A percentile compares a stretch with the other conserved stretches of the same genome.
Evolutionary conservation across 2,888 invertebrate species (phyloP).

Genomic region (Coenonympha glycerion): DNA sequence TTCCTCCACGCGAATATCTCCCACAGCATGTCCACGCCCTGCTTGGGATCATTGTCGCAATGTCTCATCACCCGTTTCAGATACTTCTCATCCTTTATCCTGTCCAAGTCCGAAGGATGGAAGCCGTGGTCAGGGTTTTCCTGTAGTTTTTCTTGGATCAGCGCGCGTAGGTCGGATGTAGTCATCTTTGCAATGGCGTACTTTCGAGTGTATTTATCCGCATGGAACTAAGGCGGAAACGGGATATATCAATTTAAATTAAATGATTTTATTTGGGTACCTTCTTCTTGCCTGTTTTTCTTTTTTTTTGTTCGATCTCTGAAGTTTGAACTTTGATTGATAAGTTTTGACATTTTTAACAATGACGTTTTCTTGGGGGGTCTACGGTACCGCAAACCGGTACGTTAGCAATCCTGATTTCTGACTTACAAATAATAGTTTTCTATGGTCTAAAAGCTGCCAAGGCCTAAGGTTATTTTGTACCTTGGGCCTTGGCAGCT

Average conservation of each 20-base stretch:
- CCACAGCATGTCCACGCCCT: constrained; percentile 82
- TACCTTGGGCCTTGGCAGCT: no score
- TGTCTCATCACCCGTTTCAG: constrained; percentile 82
- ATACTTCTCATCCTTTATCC: constrained; percentile 81
- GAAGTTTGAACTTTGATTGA: no score
- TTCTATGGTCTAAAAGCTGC: no score
- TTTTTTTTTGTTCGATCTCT: no score
- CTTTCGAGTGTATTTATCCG: background rate
- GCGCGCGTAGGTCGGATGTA: constrained; percentile 32
- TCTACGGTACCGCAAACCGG: no score
- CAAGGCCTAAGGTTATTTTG: no score
- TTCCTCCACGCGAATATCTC: constrained; percentile 86
- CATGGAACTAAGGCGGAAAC: background rate
- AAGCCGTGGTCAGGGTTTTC: constrained; percentile 34
- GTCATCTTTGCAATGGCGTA: constrained; percentile 24
- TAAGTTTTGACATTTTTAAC: no score
- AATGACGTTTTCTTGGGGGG: no score
- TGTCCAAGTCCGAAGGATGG: constrained; percentile 80
- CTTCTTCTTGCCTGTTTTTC: no score
- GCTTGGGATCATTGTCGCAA: constrained; percentile 78
- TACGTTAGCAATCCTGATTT: no score
- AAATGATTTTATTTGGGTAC: no score
- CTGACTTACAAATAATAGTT: no score
- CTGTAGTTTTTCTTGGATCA: constrained; percentile 36
- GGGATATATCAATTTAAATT: constrained; percentile 2